Conservation (phyloP, 2,113 vertebrate genomes). For the Phocoena sinus region DNA sequence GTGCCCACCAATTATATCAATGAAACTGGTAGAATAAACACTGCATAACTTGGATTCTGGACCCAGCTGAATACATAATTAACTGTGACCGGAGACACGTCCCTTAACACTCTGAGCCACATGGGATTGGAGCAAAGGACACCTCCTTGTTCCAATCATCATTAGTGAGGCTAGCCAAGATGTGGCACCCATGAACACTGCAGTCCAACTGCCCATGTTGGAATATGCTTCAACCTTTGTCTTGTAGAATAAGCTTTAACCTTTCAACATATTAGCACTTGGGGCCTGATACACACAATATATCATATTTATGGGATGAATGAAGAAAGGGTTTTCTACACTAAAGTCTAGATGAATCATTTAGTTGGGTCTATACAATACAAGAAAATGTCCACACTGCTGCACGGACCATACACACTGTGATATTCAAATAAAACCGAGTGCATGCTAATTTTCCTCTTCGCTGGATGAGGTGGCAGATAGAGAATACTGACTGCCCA, state of each 20-base stretch:
- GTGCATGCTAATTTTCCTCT: slow-evolving; percentile 4
- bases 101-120: neutral
- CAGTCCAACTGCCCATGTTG: neutral
- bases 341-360: neutral
- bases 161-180: neutral
- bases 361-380: neutral
- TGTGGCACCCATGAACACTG: neutral
- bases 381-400: neutral
- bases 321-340: neutral
- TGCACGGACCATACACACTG: neutral
- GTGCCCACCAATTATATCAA: neutral
- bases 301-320: neutral
- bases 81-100: neutral
- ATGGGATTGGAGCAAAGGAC: neutral
- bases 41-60: neutral
- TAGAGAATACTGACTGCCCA: neutral
- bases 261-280: neutral
- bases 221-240: neutral
- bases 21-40: neutral
- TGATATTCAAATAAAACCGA: neutral
- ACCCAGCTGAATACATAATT: neutral
- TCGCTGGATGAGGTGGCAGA: neutral
- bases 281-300: neutral
- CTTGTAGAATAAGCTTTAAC: neutral
- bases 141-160: neutral